A percentile compares a stretch with the other conserved stretches of the same genome.
phyloP scores from a whole-genome alignment of 2,888 invertebrate genomes.

The Eugnorisma glareosa region DNA sequence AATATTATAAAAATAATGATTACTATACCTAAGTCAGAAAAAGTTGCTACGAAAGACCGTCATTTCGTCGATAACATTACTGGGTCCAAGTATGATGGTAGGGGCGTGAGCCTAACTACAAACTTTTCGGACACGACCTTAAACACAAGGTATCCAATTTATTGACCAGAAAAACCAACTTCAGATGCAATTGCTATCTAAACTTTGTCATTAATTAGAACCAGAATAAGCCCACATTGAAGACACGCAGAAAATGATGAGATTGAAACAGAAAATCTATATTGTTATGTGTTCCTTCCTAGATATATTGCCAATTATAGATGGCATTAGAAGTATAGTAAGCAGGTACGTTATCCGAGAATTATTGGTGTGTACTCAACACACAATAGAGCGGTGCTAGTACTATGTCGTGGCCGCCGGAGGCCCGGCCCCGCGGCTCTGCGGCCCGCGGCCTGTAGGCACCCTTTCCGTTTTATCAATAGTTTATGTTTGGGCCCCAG shows the following conservation, averaged over 20 bases:
- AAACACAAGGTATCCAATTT: not conserved
- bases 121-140: not conserved
- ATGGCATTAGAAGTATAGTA: conserved; percentile 30
- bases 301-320: not conserved
- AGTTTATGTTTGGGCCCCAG: conserved; percentile 78
- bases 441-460: conserved; percentile 66
- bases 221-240: not conserved
- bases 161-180: not conserved
- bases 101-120: not conserved
- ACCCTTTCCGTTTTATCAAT: conserved; percentile 82
- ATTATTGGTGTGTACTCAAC: conserved; percentile 61
- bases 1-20: not conserved
- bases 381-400: conserved; percentile 68
- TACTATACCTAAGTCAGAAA: not conserved
- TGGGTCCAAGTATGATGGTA: not conserved
- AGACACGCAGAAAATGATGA: not conserved
- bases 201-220: not conserved
- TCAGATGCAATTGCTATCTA: not conserved
- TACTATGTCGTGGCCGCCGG: conserved; percentile 70
- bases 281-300: conserved; percentile 1
- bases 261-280: not conserved
- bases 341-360: conserved; percentile 51
- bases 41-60: too few relatives aligned
- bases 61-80: not conserved
- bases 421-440: conserved; percentile 16